Evolutionary conservation across 1,140 invertebrate genomes (phyloP).

Genomic region (Drosophila rhopaloa): DNA sequence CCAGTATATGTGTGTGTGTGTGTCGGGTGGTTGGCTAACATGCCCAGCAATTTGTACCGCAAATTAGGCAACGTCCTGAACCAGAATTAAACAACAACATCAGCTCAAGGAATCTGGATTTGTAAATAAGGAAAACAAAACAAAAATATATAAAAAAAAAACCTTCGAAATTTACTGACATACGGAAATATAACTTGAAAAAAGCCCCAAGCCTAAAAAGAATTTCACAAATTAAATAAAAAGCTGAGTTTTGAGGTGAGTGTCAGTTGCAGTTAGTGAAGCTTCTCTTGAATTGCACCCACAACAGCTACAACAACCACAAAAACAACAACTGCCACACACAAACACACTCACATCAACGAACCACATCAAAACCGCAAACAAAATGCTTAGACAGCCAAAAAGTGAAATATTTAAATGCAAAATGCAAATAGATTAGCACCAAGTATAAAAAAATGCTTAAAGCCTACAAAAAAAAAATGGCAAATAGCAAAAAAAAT

Average conservation of each 20-base stretch:
- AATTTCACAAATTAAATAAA: constrained; percentile 5
- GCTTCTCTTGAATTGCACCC: constrained; percentile 42
- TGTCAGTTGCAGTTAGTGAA: constrained; percentile 28
- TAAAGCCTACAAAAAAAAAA: constrained; percentile 28
- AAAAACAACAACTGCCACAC: constrained; percentile 30
- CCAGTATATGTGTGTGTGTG: background rate
- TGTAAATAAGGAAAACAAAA: constrained; percentile 1
- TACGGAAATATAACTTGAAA: background rate
- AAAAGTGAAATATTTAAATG: constrained; percentile 61
- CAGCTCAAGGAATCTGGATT: constrained; percentile 13
- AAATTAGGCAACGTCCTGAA: constrained; percentile 39
- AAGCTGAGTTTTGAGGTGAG: constrained; percentile 26
- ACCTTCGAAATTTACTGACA: background rate
- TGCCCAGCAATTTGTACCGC: constrained; percentile 37
- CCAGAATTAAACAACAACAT: constrained; percentile 22
- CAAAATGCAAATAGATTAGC: constrained; percentile 76
- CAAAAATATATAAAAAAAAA: background rate
- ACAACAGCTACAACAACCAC: constrained; percentile 43
- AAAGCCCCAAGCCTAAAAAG: background rate
- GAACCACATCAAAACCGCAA: constrained; percentile 20
- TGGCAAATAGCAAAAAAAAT: constrained; percentile 41
- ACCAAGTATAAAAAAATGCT: constrained; percentile 38
- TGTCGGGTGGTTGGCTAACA: constrained; percentile 24
- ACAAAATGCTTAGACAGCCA: constrained; percentile 53
- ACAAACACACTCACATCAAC: constrained; percentile 26